Evolutionary conservation across 2,797 vertebrate genomes (phyloP).

Genomic region (Pangasius krempfi): DNA sequence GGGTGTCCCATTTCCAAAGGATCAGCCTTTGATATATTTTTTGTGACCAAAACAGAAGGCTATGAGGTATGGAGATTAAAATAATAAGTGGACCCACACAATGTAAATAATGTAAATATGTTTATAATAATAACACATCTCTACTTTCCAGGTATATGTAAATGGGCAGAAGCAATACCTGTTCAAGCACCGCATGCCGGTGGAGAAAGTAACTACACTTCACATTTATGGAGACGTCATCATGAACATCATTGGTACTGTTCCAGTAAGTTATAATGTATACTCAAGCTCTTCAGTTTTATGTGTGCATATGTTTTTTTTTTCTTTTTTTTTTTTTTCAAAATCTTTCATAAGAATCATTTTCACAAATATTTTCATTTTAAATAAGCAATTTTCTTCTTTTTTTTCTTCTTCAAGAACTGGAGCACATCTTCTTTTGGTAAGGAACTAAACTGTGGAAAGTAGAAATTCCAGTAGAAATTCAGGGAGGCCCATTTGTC

Average conservation of each 20-base stretch:
- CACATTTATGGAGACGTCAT: not conserved
- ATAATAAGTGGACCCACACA: not conserved
- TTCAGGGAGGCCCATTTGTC: not conserved
- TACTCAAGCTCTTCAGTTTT: not conserved
- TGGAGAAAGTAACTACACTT: not conserved
- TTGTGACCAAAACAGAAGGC: not conserved
- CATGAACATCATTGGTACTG: not conserved
- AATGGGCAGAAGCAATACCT: not conserved
- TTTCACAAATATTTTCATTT: not conserved
- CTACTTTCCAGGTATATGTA: not conserved
- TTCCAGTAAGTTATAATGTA: slow-evolving; percentile 5
- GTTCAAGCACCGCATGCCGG: not conserved
- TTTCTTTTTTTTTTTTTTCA: not conserved
- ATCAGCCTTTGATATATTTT: slow-evolving; percentile 18
- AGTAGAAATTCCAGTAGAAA: not conserved
- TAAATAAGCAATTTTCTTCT: too few relatives aligned
- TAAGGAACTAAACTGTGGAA: not conserved
- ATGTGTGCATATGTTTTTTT: not conserved
- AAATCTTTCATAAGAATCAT: not conserved
- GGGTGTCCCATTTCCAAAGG: not conserved
- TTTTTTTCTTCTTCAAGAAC: not conserved
- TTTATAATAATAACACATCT: too few relatives aligned
- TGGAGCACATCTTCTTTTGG: slow-evolving; percentile 10
- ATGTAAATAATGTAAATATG: not conserved
- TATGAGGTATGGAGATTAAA: too few relatives aligned